These are phyloP conservation scores for Cylindroiulus punctatus DNA, from an alignment of 2,888 invertebrate genomes.

Conservation along the genomic window DNA sequence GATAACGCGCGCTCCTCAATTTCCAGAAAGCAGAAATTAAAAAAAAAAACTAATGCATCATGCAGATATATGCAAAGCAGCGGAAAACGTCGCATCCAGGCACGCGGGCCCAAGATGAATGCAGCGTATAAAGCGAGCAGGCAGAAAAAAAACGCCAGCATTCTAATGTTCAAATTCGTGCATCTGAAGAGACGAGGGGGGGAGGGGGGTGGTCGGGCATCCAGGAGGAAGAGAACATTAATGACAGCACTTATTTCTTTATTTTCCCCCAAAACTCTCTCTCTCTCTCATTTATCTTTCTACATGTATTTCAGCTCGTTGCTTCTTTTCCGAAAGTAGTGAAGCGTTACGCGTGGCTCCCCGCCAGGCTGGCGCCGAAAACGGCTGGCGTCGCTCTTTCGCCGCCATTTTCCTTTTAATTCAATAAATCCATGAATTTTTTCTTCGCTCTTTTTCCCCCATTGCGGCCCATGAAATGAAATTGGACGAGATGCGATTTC, in stretches of 20 bases:
- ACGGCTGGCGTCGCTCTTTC: constrained; percentile 44
- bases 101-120: background rate
- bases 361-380: constrained; percentile 55
- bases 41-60: background rate
- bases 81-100: background rate
- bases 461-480: background rate
- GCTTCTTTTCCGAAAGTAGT: constrained; percentile 53
- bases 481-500: constrained; percentile 19
- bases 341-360: constrained; percentile 52
- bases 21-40: background rate
- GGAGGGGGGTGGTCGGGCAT: background rate
- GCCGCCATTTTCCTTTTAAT: constrained; percentile 52
- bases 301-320: constrained; percentile 52
- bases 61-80: constrained; percentile 35
- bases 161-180: constrained; percentile 6
- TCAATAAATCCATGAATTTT: constrained; percentile 54
- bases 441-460: constrained; percentile 55
- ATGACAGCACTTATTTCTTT: constrained; percentile 54
- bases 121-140: background rate
- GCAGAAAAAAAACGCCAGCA: background rate
- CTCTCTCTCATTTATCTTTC: constrained; percentile 52
- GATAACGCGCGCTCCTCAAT: background rate
- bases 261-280: constrained; percentile 43
- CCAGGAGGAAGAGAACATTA: constrained; percentile 12
- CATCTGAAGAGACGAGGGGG: background rate